These are phyloP conservation scores for Sinonovacula constricta DNA, from an alignment of 1,140 invertebrate species.

Conservation along the genomic window DNA sequence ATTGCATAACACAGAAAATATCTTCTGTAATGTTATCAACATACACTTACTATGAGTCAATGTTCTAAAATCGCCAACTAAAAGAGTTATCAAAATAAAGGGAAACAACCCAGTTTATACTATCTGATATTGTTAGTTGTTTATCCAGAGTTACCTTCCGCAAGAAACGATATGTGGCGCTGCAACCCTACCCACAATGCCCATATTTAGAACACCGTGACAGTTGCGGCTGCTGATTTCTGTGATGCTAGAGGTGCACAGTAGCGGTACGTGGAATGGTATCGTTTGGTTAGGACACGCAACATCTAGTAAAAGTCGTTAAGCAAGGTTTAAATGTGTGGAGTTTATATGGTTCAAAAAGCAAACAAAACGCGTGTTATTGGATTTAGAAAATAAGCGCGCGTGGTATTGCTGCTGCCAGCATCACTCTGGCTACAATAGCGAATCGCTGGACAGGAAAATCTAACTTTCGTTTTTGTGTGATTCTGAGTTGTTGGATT, in stretches of 20 bases:
- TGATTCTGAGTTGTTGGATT: not conserved
- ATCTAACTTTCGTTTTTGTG: not conserved
- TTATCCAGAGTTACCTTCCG: slow-evolving; percentile 11
- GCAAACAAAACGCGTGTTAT: not conserved
- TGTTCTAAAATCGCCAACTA: too few relatives aligned
- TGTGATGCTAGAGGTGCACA: not conserved
- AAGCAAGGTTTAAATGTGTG: not conserved
- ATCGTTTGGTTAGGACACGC: slow-evolving; percentile 11
- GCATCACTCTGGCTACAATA: not conserved
- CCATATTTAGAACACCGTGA: slow-evolving; percentile 53
- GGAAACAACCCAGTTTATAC: not conserved
- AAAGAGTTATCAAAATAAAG: not conserved
- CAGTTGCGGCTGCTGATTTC: slow-evolving; percentile 49
- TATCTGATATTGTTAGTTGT: not conserved
- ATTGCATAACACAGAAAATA: not conserved
- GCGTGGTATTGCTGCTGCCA: not conserved
- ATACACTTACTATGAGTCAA: too few relatives aligned
- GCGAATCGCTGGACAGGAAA: not conserved
- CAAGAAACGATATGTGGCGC: slow-evolving; percentile 37
- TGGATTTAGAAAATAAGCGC: not conserved
- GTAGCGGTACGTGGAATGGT: slow-evolving; percentile 9
- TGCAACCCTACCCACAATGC: slow-evolving; percentile 29
- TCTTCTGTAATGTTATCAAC: not conserved
- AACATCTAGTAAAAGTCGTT: slow-evolving; percentile 1
- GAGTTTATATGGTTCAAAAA: not conserved